Base-by-base conservation (phyloP, 37 sponge, comb jelly and placozoan species). In the Cladorhizidae sp. region DNA sequence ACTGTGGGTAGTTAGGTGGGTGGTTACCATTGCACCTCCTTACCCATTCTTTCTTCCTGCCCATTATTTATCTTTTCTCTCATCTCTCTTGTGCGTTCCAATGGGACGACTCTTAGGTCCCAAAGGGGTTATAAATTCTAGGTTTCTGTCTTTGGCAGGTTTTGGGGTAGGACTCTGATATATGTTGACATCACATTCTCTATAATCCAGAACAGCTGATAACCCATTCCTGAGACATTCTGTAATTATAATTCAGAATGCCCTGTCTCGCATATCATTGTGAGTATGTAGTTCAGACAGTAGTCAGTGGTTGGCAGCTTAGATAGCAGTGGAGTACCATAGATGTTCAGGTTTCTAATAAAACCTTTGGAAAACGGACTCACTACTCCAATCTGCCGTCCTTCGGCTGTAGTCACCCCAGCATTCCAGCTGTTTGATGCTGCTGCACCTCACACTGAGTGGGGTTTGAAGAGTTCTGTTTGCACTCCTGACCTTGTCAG, bases 241-340 rank as follows among this genome's bases (percentile, higher is more conserved):
- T n/a, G n/a, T n/a, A n/a, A n/a, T n/a, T n/a, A n/a, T n/a, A n/a
- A n/a, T n/a, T n/a, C n/a, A n/a, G n/a, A n/a, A n/a, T n/a, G n/a
- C n/a, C n/a, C n/a, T n/a, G n/a, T n/a, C n/a, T n/a, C n/a, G n/a
- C 69, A 79, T 79, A 79, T 79, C 80, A 80, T 65, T 41, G 83
- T 82, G 74, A 73, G 58, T 72, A 61, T 63, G 43, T 72, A 62
- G 49, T 9, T 8, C n/a, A n/a, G n/a, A n/a, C 5, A n/a, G 64
- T 18, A 63, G 23, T 23, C 40, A 12, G 41, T 73, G 55, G 52
- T 51, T 17, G 52, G 35, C 64, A 26, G 64, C 64, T 57, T 79
- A 28, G 80, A 64, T 9, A 82, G 83, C n/a, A 81, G 73, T 20
- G 82, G 17, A 28, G 40, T 18, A 6, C 73, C 82, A 54, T 57